phyloP scores from a whole-genome alignment of 2,113 vertebrate species.

The Hippocampus guttulatus region DNA sequence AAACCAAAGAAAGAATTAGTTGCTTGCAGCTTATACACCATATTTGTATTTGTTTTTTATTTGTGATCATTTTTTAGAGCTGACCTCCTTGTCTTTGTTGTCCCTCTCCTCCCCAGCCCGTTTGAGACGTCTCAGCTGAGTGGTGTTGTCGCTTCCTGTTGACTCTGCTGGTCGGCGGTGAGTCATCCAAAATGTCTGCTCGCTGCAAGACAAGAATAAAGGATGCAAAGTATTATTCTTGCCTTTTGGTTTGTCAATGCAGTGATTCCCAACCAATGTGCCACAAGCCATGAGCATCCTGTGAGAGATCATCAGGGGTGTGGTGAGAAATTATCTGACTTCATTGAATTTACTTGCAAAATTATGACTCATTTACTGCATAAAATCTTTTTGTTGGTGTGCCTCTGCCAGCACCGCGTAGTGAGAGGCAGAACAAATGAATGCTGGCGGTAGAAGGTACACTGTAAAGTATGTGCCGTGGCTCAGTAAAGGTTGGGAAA shows the following conservation, averaged over 20 bases:
- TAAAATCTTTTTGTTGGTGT: no score
- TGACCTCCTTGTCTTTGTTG: constrained; percentile 22
- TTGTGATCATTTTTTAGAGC: neutral
- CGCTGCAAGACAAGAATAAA: constrained; percentile 31
- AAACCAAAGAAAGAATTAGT: neutral
- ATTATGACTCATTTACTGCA: neutral
- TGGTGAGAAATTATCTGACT: neutral
- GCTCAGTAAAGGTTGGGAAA: neutral
- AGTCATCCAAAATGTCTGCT: constrained; percentile 19
- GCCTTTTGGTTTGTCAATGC: neutral
- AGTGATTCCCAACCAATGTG: neutral
- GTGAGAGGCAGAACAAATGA: no score
- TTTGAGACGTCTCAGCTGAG: constrained; percentile 8
- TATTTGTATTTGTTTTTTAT: neutral
- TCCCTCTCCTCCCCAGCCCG: neutral
- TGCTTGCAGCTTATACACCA: neutral
- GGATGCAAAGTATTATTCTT: neutral
- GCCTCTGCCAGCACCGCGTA: no score
- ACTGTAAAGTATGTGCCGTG: neutral
- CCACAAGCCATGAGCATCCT: no score
- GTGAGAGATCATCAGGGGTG: neutral
- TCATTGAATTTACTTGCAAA: neutral
- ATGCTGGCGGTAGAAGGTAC: no score
- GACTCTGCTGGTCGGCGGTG: constrained; percentile 23
- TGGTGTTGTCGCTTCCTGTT: constrained; percentile 65